Base-by-base conservation (phyloP, 2,888 invertebrate genomes). In the Parnassius mnemosyne region DNA sequence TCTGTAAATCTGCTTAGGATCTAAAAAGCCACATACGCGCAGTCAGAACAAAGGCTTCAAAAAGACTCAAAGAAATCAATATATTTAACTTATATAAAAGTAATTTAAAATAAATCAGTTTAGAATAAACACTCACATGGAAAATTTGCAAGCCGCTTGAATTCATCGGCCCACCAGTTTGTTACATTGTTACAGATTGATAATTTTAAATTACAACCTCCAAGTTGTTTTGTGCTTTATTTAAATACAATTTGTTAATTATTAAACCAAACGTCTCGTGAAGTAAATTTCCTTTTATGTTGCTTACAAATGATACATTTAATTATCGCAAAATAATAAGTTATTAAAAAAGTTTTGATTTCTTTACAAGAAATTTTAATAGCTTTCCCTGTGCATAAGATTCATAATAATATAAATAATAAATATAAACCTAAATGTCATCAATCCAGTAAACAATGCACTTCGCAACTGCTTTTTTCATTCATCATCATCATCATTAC, bases 141-240 rank as follows among this genome's bases (percentile, higher is more conserved):
- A 55, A 56, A 52, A 52, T 56, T 47, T 43, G 46, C 41, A 56
- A 51, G 56, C 42, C 46, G 54, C 50, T 63, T 63, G 68, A 68
- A 69, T 68, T 65, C 67, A 65, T 66, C 65, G 66, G 62, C 64
- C 68, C 66, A 67, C 74, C 76, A n/a, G n/a, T n/a, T n/a, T n/a
- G n/a, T n/a, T 74, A 70, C 75, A 71, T 70, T 70, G 60, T 60
- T 63, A 71, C 69, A 60, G 65, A 61, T 62, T 68, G 62, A 71
- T 76, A 76, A 77, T 73, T 73, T 66, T 65, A 75, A 79, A 76
- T 81, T 82, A 79, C 80, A 79, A 82, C 80, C 81, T 76, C 47
- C 55, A 56, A 52, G 49, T 47, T n/a, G n/a, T n/a, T n/a, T n/a
- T n/a, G n/a, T n/a, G n/a, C 59, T 59, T 59, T 59, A 59, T 63